Conservation (phyloP, 2,797 vertebrate species). For the Chelonia mydas region DNA sequence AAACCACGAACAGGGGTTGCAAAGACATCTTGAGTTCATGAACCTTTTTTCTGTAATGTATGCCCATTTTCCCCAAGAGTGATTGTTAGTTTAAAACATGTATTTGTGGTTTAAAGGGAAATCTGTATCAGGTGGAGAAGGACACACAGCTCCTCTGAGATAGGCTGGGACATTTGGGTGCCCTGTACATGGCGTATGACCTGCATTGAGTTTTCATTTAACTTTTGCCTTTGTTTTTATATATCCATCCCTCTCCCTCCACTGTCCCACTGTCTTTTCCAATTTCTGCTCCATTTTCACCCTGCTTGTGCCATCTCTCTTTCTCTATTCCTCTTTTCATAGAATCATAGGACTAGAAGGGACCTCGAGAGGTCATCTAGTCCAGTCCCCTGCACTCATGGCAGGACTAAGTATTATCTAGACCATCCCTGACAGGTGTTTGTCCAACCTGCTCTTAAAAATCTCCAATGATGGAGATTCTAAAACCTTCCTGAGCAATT, state of each 20-base stretch:
- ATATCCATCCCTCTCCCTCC: neutral
- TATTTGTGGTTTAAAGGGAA: neutral
- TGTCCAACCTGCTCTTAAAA: no score
- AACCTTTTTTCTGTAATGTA: neutral
- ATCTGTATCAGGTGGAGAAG: neutral
- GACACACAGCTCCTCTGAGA: neutral
- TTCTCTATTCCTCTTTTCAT: neutral
- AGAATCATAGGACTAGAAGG: no score
- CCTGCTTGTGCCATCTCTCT: slow-evolving; percentile 48
- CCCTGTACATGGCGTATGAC: neutral
- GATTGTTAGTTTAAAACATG: neutral
- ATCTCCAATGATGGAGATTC: no score
- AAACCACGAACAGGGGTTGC: neutral
- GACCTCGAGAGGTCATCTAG: no score
- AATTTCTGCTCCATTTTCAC: neutral
- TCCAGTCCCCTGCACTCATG: no score
- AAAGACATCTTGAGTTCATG: neutral
- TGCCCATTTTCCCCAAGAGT: neutral
- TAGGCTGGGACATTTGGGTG: neutral
- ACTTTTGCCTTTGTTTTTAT: accelerated
- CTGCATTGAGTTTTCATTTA: neutral
- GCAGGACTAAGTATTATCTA: no score
- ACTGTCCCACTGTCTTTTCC: neutral
- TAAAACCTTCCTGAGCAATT: no score
- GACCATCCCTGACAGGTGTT: no score